Conservation (phyloP, 2,113 vertebrate species). For the Podarcis muralis region DNA sequence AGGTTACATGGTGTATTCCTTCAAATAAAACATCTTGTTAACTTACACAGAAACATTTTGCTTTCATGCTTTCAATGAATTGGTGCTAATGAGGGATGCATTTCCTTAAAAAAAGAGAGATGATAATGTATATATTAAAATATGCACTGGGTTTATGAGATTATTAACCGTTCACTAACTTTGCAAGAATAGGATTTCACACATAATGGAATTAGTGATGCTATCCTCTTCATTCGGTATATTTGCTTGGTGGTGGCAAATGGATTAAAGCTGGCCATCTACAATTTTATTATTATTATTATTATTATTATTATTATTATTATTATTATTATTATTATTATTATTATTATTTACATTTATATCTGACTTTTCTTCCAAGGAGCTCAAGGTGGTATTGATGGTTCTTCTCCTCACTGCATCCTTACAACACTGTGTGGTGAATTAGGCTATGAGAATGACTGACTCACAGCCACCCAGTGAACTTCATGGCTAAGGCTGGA, state of each 20-base stretch:
- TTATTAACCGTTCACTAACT: neutral
- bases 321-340: too few relatives aligned
- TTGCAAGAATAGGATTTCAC: neutral
- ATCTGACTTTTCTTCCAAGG: too few relatives aligned
- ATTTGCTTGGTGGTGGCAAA: neutral
- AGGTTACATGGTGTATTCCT: neutral
- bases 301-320: too few relatives aligned
- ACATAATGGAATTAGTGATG: neutral
- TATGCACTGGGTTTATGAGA: neutral
- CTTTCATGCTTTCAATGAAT: neutral
- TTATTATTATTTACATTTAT: too few relatives aligned
- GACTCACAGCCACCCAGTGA: too few relatives aligned
- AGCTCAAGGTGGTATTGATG: too few relatives aligned
- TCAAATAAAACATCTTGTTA: conserved; percentile 7
- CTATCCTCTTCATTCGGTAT: neutral
- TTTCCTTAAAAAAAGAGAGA: neutral
- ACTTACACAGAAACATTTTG: neutral
- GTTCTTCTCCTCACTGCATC: too few relatives aligned
- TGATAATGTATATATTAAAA: neutral
- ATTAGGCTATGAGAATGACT: too few relatives aligned
- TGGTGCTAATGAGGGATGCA: neutral
- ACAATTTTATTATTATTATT: too few relatives aligned
- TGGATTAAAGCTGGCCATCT: neutral
- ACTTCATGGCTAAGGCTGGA: too few relatives aligned
- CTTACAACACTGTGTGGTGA: too few relatives aligned